Evolutionary conservation across 2,888 invertebrate species (phyloP), one percentile per base, ranked within the genome.

Genomic region (Apotomis capreana): DNA sequence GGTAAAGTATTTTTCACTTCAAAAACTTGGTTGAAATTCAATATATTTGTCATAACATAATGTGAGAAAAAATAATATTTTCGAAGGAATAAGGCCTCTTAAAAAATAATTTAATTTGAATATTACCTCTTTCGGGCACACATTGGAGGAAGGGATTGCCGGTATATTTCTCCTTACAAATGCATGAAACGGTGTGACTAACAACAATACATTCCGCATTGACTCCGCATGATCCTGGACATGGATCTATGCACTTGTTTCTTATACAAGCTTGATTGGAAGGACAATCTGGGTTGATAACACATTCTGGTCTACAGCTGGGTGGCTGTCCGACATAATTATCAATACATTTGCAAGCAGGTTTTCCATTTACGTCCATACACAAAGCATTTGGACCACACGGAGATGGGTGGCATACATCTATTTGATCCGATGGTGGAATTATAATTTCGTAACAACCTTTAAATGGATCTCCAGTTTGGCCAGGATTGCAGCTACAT

Each of bases 121-220:
- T 77, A 76, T 77, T 84, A 94, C 94, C 94, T 89, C 93, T 89
- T 83, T 95, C 94, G 68, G 89, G 88, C 68, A 95, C 88, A 83
- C 97, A 97, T 83, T 97, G 96, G 52, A 96, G 94, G 80, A 97
- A 97, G 62, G 97, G 96, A 90, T 97, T 96, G 74, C 98, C 98
- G 8, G 95, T 96, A 84, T 94, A 97, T 77, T 96, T 96, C 49
- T 94, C 88, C 40, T 94, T 94, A 83, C 98, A 98, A 6, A 95
- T 95, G 82, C 98, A 98, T 0, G 96, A 96, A 0, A 97, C 97
- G 0, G 96, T 95, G 81, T 97, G 97, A 76, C 96, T 96, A 5
- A 97, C 95, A 36, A 97, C 95, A 65, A 95, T 94, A 81, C 97
- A 97, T 79, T 96, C 96, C 5, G 97, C 96, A 82, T 96, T 96